Percentiles rank a stretch among this genome's conserved stretches.
These are phyloP conservation scores for Morone chrysops DNA, from an alignment of 2,113 vertebrate genomes.

Conservation along the genomic window DNA sequence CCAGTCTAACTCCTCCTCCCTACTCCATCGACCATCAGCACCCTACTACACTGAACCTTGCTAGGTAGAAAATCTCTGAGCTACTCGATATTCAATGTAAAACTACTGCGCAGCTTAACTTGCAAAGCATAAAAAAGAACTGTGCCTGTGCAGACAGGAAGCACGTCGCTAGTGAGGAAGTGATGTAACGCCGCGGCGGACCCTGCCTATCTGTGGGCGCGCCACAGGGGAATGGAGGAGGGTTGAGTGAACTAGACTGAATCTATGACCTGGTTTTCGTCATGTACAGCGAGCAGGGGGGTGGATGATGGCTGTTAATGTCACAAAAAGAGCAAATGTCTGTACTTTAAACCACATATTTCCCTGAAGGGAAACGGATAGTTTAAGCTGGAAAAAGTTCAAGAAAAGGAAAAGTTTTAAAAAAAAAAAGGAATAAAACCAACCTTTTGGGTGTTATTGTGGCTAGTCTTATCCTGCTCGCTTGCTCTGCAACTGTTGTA, in stretches of 20 bases:
- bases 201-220: slow-evolving; percentile 42
- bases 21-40: slow-evolving; percentile 47
- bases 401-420: slow-evolving; percentile 2
- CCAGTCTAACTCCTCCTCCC: slow-evolving; percentile 53
- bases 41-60: slow-evolving; percentile 80
- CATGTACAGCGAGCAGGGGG: slow-evolving; percentile 30
- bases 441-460: slow-evolving; percentile 41
- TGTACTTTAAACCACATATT: slow-evolving; percentile 67
- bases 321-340: slow-evolving; percentile 75
- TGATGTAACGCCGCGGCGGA: slow-evolving; percentile 56
- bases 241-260: slow-evolving; percentile 84
- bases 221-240: slow-evolving; percentile 49
- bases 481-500: slow-evolving; percentile 29
- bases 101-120: slow-evolving; percentile 82
- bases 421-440: background rate
- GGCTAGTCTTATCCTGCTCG: slow-evolving; percentile 51
- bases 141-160: slow-evolving; percentile 58
- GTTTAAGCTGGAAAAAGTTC: slow-evolving; percentile 30
- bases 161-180: slow-evolving; percentile 46
- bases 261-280: slow-evolving; percentile 79
- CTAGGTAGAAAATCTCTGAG: slow-evolving; percentile 80
- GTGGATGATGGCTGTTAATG: slow-evolving; percentile 37
- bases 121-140: slow-evolving; percentile 70
- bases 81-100: slow-evolving; percentile 81
- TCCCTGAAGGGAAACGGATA: slow-evolving; percentile 33